Percentiles rank a stretch among this genome's conserved stretches.
Conservation (phyloP, 2,113 vertebrate species). For the Apteryx owenii region DNA sequence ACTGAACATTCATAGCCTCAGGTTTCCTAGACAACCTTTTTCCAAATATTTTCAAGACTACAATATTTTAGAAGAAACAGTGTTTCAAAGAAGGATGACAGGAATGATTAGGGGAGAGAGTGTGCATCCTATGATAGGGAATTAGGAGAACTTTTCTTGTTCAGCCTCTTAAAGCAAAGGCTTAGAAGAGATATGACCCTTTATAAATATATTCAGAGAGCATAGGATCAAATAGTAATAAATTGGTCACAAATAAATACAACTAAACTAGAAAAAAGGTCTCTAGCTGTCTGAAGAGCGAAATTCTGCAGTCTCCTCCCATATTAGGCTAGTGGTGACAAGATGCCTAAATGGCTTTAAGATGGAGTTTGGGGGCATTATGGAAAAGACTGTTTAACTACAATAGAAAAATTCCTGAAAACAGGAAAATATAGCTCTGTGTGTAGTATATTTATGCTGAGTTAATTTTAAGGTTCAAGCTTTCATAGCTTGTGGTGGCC, state of each 20-base stretch:
- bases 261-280: not conserved
- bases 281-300: not conserved
- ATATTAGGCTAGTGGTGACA: not conserved
- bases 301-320: conserved; percentile 33
- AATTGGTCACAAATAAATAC: not conserved
- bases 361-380: conserved; percentile 14
- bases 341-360: conserved; percentile 19
- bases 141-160: not conserved
- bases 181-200: not conserved
- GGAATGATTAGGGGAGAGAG: not conserved
- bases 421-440: not conserved
- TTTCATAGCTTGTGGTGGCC: not conserved
- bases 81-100: not conserved
- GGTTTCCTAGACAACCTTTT: not conserved
- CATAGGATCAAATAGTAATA: not conserved
- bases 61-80: not conserved
- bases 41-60: not conserved
- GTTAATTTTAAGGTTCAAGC: not conserved
- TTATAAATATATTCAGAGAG: not conserved
- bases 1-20: not conserved
- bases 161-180: not conserved
- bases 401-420: not conserved
- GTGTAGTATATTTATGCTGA: not conserved
- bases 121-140: not conserved
- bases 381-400: not conserved